These are phyloP conservation scores for Drosophila cyrtoloma DNA, from an alignment of 2,888 invertebrate genomes.

Conservation along the genomic window DNA sequence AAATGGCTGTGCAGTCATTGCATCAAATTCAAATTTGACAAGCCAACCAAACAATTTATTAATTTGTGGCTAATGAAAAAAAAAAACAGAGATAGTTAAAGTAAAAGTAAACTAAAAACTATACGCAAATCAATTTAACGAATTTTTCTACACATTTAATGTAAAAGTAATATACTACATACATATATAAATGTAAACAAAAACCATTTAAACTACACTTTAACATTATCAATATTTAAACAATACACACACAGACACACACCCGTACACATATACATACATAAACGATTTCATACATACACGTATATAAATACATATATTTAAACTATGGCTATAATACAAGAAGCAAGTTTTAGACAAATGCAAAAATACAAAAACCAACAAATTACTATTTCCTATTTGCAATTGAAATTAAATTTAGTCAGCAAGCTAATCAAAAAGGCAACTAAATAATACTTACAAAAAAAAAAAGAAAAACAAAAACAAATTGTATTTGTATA, in stretches of 20 bases:
- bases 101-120: slow-evolving; percentile 42
- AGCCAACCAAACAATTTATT: slow-evolving; percentile 57
- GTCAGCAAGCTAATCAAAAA: slow-evolving; percentile 74
- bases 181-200: slow-evolving; percentile 43
- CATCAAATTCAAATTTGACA: slow-evolving; percentile 56
- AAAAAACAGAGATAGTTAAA: slow-evolving; percentile 23
- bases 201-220: slow-evolving; percentile 47
- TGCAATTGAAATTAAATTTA: slow-evolving; percentile 73
- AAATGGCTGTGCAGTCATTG: slow-evolving; percentile 61
- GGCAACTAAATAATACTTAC: slow-evolving; percentile 55
- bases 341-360: slow-evolving; percentile 56
- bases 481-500: slow-evolving; percentile 63
- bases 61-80: slow-evolving; percentile 63
- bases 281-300: slow-evolving; percentile 29
- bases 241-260: slow-evolving; percentile 13
- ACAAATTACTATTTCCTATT: slow-evolving; percentile 65
- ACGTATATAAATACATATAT: slow-evolving; percentile 33
- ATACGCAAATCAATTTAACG: slow-evolving; percentile 80
- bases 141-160: slow-evolving; percentile 80
- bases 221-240: slow-evolving; percentile 45
- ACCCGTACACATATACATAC: slow-evolving; percentile 17
- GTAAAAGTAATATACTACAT: slow-evolving; percentile 65
- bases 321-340: slow-evolving; percentile 44
- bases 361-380: slow-evolving; percentile 32
- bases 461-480: slow-evolving; percentile 37